Conservation (phyloP, 1,140 invertebrate species). For the Adelges cooleyi region DNA sequence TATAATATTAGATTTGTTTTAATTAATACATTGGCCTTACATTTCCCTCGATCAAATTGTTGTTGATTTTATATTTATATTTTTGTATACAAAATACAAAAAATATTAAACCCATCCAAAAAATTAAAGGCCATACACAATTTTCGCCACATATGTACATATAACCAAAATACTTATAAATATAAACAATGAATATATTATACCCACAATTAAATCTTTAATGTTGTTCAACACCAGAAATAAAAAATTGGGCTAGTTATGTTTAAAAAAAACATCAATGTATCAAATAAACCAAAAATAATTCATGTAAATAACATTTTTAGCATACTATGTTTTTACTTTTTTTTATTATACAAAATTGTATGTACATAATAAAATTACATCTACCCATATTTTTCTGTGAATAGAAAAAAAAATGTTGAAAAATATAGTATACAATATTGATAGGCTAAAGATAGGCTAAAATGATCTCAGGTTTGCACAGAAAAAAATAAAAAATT, state of each 20-base stretch:
- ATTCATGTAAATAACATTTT: constrained; percentile 25
- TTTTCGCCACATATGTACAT: background rate
- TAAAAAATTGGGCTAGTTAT: constrained; percentile 17
- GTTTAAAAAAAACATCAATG: constrained; percentile 7
- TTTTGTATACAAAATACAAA: background rate
- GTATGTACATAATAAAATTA: constrained; percentile 27
- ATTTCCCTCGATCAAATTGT: background rate
- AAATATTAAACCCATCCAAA: background rate
- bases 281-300: constrained; percentile 21
- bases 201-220: constrained; percentile 13
- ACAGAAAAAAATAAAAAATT: constrained; percentile 2
- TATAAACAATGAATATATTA: constrained; percentile 14
- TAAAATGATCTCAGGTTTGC: constrained; percentile 1
- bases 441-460: constrained; percentile 3
- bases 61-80: background rate
- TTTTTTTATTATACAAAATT: constrained; percentile 22
- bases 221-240: background rate
- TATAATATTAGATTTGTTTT: background rate
- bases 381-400: constrained; percentile 27
- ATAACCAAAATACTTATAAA: constrained; percentile 11
- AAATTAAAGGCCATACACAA: background rate
- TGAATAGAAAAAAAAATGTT: constrained; percentile 12
- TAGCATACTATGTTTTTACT: constrained; percentile 4
- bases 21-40: background rate
- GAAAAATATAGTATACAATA: constrained; percentile 27